Evolutionary conservation across 2,113 vertebrate species (phyloP).

Genomic region (Pterocles gutturalis): DNA sequence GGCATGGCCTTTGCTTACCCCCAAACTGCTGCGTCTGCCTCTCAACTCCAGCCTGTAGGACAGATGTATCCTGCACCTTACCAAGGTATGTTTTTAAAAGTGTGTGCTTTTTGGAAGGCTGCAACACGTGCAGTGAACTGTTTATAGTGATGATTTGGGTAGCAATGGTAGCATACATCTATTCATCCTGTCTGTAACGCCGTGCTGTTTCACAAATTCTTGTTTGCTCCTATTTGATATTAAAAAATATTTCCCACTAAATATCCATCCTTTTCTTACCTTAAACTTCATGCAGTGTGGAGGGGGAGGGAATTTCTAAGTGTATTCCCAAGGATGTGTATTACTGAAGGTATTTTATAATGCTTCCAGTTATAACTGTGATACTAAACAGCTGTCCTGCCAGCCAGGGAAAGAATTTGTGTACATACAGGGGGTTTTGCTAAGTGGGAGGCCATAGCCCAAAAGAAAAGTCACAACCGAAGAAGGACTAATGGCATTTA

Average conservation of each 20-base stretch:
- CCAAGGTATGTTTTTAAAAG: constrained; percentile 81
- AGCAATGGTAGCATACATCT: not conserved
- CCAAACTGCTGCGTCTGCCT: constrained; percentile 75
- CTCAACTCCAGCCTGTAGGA: constrained; percentile 86
- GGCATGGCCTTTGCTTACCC: constrained; percentile 77
- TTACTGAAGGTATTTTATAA: not conserved
- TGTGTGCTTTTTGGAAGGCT: not conserved
- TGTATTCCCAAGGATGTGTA: not conserved
- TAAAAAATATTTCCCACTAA: not conserved
- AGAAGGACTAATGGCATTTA: not conserved
- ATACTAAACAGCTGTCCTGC: not conserved
- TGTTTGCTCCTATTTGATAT: not conserved
- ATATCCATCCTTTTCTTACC: not conserved
- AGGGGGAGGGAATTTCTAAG: not conserved
- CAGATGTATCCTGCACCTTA: constrained; percentile 88
- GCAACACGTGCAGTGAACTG: not conserved
- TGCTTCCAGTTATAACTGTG: not conserved
- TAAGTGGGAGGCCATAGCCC: not conserved
- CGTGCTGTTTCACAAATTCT: not conserved
- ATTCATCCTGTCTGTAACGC: not conserved
- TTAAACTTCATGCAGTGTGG: not conserved
- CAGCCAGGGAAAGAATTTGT: not conserved
- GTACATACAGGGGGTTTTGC: not conserved
- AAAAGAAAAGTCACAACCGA: not conserved
- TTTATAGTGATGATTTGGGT: not conserved